These are phyloP conservation scores for Choreutis nemorana DNA, from an alignment of 2,888 invertebrate genomes.

Conservation along the genomic window DNA sequence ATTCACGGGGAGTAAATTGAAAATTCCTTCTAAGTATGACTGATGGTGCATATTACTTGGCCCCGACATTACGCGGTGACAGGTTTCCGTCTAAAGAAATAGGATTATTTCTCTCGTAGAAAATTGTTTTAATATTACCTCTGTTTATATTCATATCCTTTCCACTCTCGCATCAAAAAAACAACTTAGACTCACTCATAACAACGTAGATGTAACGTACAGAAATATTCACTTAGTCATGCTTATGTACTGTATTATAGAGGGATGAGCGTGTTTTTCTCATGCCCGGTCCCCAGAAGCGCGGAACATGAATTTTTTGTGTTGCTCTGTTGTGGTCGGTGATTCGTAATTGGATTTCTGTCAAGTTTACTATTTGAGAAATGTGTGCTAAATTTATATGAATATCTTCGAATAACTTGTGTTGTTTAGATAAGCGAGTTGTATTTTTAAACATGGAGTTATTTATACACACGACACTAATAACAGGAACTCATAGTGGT, in stretches of 20 bases:
- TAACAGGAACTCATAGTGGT: too few species aligned
- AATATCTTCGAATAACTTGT: too few species aligned
- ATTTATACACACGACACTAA: too few species aligned
- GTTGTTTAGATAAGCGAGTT: too few species aligned
- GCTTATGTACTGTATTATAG: conserved; percentile 21
- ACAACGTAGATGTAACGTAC: conserved; percentile 39
- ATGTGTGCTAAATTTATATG: too few species aligned
- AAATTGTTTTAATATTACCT: conserved; percentile 51
- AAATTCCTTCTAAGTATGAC: conserved; percentile 62
- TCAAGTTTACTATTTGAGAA: too few species aligned
- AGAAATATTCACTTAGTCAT: conserved; percentile 49
- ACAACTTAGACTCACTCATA: conserved; percentile 41
- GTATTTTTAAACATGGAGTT: too few species aligned
- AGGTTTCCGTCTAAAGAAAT: conserved; percentile 50
- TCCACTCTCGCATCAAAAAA: conserved; percentile 33
- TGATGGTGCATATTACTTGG: conserved; percentile 59
- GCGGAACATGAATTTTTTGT: too few species aligned
- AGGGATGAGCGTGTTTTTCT: conserved; percentile 1
- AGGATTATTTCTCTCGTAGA: conserved; percentile 45
- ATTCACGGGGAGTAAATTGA: conserved; percentile 53
- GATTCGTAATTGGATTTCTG: too few species aligned
- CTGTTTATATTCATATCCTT: conserved; percentile 59
- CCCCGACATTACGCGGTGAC: conserved; percentile 25
- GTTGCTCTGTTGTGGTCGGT: too few species aligned
- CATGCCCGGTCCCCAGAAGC: too few species aligned